Evolutionary conservation across 2,888 invertebrate species (phyloP).

Genomic region (Ichneumoninae sp.): DNA sequence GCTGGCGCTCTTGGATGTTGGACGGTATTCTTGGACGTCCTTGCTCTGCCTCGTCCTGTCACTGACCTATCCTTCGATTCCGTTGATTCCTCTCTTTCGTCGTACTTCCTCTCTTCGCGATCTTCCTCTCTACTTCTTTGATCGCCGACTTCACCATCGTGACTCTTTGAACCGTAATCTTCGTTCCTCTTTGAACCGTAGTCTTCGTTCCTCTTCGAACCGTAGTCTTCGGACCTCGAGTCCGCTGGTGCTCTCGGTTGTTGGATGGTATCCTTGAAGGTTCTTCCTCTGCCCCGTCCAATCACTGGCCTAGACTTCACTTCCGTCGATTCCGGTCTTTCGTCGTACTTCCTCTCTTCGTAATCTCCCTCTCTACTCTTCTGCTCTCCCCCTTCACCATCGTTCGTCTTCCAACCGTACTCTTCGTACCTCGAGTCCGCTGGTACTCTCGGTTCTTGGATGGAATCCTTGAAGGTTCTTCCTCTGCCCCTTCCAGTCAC

Average conservation of each 20-base stretch:
- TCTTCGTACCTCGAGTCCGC: conserved; percentile 62
- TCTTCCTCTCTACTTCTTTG: background rate
- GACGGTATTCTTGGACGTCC: background rate
- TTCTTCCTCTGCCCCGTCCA: background rate
- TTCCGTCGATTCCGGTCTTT: background rate
- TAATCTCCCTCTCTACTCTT: background rate
- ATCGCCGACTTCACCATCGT: conserved; percentile 25
- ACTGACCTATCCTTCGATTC: background rate
- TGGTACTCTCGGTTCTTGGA: background rate
- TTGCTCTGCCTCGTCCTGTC: background rate
- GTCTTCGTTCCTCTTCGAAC: conserved; percentile 76
- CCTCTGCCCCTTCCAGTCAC: background rate
- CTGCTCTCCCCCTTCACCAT: conserved; percentile 18
- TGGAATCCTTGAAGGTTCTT: background rate
- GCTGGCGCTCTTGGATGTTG: conserved; percentile 34
- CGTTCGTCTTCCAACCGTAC: conserved; percentile 7
- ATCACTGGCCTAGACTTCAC: background rate
- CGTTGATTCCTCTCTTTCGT: background rate
- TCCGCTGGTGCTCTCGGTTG: conserved; percentile 56
- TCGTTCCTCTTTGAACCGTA: conserved; percentile 70
- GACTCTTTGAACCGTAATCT: conserved; percentile 70
- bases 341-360: background rate
- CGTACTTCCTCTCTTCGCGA: conserved; percentile 1
- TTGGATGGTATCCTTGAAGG: background rate
- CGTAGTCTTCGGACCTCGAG: conserved; percentile 79